These are phyloP conservation scores for Listronotus bonariensis DNA, from an alignment of 1,140 invertebrate genomes.

Conservation along the genomic window DNA sequence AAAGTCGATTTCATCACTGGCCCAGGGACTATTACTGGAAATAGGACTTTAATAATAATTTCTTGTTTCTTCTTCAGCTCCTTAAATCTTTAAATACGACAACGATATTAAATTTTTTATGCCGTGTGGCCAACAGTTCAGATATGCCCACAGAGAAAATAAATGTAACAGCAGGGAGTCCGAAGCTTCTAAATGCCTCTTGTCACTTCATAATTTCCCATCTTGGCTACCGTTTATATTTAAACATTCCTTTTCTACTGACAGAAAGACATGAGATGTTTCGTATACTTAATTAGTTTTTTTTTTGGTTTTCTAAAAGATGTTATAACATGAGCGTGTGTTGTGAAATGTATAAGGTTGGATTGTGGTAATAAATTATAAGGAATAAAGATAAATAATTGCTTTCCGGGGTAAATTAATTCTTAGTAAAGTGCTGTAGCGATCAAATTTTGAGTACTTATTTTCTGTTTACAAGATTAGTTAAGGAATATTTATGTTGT, in stretches of 20 bases:
- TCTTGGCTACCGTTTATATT: constrained; percentile 30
- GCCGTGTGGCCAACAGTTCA: constrained; percentile 2
- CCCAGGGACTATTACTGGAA: no score
- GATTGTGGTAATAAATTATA: no score
- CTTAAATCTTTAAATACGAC: constrained; percentile 10
- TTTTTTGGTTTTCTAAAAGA: constrained; percentile 7
- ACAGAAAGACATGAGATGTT: constrained; percentile 15
- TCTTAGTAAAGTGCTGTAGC: no score
- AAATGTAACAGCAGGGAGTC: constrained; percentile 23
- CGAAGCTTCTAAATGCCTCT: constrained; percentile 27
- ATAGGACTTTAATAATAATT: no score
- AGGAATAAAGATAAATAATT: no score
- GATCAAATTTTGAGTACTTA: no score
- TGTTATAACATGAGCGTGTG: no score
- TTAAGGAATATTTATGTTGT: no score
- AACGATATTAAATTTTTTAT: constrained; percentile 7
- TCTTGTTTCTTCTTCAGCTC: neutral
- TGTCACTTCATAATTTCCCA: constrained; percentile 31
- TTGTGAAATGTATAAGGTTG: no score
- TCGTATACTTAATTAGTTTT: constrained; percentile 31
- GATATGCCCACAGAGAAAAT: constrained; percentile 17
- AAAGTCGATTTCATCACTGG: no score
- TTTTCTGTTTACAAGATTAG: no score
- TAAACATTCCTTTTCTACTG: constrained; percentile 24
- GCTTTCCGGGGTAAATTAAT: no score